Percentiles rank a stretch among this genome's conserved stretches.
Evolutionary conservation across 2,888 invertebrate species (phyloP).

Genomic region (Caenorhabditis afra): DNA sequence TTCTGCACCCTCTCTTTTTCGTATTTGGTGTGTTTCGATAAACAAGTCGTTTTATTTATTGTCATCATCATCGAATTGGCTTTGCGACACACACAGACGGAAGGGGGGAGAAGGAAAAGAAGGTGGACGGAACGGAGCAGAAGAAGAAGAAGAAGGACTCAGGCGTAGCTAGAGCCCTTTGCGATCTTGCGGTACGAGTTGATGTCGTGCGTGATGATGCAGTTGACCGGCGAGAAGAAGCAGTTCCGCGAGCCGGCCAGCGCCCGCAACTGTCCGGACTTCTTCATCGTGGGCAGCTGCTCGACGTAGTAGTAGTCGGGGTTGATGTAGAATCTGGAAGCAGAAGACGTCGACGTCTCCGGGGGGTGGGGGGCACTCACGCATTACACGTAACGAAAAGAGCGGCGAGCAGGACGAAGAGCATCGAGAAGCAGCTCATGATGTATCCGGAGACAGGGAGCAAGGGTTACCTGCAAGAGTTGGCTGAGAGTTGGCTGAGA

Average conservation of each 20-base stretch:
- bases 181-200: conserved; percentile 73
- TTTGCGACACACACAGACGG: conserved; percentile 47
- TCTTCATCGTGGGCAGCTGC: conserved; percentile 61
- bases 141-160: conserved; percentile 6
- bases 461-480: conserved; percentile 49
- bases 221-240: conserved; percentile 77
- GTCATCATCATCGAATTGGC: conserved; percentile 55
- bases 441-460: conserved; percentile 7
- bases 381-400: conserved; percentile 42
- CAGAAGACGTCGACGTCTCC: not conserved
- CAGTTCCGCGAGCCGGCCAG: conserved; percentile 75
- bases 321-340: conserved; percentile 51
- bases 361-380: conserved; percentile 34
- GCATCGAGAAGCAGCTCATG: conserved; percentile 46
- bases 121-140: not conserved
- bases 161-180: conserved; percentile 53
- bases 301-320: conserved; percentile 56
- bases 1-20: conserved; percentile 6
- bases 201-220: conserved; percentile 76
- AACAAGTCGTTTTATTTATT: conserved; percentile 58
- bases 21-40: conserved; percentile 18
- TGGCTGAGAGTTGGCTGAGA: conserved; percentile 6
- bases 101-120: conserved; percentile 4
- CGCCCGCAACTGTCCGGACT: conserved; percentile 66
- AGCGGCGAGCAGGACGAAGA: conserved; percentile 48